Evolutionary conservation across 2,888 invertebrate species (phyloP), one percentile per base, ranked within the genome.

Genomic region (Mactromeris polynyma): DNA sequence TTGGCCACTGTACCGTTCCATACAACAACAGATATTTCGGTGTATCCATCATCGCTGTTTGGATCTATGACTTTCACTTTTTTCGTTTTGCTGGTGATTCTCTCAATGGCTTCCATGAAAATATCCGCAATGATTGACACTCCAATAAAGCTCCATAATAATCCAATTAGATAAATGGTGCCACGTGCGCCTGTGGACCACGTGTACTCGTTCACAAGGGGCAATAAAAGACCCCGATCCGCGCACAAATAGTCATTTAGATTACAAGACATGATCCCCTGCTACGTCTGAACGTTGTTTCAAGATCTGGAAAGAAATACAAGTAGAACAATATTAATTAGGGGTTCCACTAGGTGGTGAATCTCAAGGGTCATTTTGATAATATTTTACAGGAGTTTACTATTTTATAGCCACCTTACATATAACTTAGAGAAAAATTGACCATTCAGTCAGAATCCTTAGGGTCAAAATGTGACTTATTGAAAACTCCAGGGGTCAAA

Each of bases 1-100:
- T 97, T 97, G 87, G 97, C 97, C 3, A 97, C 97, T 0, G 97
- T 97, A 90, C 97, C 97, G 90, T 97, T 97, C 97, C 97, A 97
- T 11, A 97, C 95, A 94, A 97, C 97, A 0, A 97, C 96, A 51
- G 97, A 97, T 93, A 97, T 97, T 21, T 97, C 97, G 36, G 95
- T 93, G 86, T 95, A 94, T 2, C 95, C 96, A 11, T 82, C 85
- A 31, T 92, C 90, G 33, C 85, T 90, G 33, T 93, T 93, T 0
- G 93, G 92, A 83, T 94, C 95, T 51, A 95, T 91, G 46, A 95
- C 90, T 93, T 95, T 93, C 14, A 97, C 96, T 93, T 96, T 97
- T 78, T 96, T 95, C 21, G 97, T 97, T 93, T 97, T 97, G 91
- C 97, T 97, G 33, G 97, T 97, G 93, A 97, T 97, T 92, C 97